A percentile compares a stretch with the other conserved stretches of the same genome.
Conservation (phyloP, 2,888 invertebrate genomes). For the Stenolophus ochropezus region DNA sequence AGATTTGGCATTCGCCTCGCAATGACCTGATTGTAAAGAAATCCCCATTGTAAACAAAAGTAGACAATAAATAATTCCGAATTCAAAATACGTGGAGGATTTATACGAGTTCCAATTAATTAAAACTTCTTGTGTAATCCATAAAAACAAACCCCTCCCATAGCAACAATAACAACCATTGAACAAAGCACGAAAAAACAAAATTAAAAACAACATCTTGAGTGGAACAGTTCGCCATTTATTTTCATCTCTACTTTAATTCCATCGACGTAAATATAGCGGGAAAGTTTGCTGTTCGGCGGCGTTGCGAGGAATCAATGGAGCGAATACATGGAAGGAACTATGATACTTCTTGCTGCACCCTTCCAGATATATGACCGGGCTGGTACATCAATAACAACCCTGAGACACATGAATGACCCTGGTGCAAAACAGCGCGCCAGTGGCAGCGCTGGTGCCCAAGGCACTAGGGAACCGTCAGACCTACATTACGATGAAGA, state of each 20-base stretch:
- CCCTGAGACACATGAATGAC: constrained; percentile 34
- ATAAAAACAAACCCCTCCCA: neutral
- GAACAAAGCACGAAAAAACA: constrained; percentile 23
- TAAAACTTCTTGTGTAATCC: constrained; percentile 21
- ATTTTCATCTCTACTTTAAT: constrained; percentile 42
- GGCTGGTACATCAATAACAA: constrained; percentile 34
- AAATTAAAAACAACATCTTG: constrained; percentile 37
- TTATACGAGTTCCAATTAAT: constrained; percentile 21
- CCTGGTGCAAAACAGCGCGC: constrained; percentile 21
- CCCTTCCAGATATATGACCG: constrained; percentile 28
- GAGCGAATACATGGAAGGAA: constrained; percentile 39
- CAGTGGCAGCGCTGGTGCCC: neutral
- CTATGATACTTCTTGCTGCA: constrained; percentile 44
- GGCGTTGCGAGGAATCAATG: constrained; percentile 30
- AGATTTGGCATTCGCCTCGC: too few relatives aligned
- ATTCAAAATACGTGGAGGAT: neutral
- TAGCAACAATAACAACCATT: constrained; percentile 22
- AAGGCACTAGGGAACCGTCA: neutral
- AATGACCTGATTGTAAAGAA: too few relatives aligned
- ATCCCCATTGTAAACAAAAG: neutral
- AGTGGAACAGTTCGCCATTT: constrained; percentile 33
- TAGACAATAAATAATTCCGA: neutral
- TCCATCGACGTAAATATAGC: constrained; percentile 42
- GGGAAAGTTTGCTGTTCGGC: constrained; percentile 16
- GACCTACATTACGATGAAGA: neutral